Evolutionary conservation across 2,888 invertebrate species (phyloP), one percentile per base, ranked within the genome.

Genomic region (Drosophila trichaetosa): DNA sequence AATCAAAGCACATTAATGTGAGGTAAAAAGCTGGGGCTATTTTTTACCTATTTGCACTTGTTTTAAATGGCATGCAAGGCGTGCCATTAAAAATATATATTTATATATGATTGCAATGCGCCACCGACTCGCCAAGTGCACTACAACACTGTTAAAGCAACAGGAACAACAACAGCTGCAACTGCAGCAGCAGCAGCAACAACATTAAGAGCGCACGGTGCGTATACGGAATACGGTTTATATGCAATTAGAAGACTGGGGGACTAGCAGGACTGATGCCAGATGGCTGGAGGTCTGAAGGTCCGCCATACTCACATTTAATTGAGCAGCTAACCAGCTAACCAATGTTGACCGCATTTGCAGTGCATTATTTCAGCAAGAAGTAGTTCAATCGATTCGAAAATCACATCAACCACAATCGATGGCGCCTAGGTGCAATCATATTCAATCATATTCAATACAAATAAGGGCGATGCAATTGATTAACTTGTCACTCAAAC

Each of bases 61-160:
- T 29, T 54, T 79, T 60, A 67, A 69, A 73, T 79, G 69, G 64
- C 72, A 59, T 58, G 71, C 69, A 75, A 69, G 78, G 64, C 54
- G 49, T 16, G 59, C 69, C 71, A 80, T 83, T 80, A 82, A 73
- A 80, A 73, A 59, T 59, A 69, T 65, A 67, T 75, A 34, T 53
- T 53, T 75, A 69, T 82, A 54, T 74, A 63, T 69, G 66, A 59
- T 72, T 69, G 81, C 71, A 73, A 82, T 73, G 86, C 71, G 61
- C 88, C 83, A 89, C 46, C 82, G 82, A 76, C 70, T 71, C 53
- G 66, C 42, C 75, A 87, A 83, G 89, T 73, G 89, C 84, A 69
- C 87, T 83, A 69, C 54, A 74, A 70, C 80, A 67, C 70, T 78
- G 67, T 67, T 69, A 77, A 62, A 52, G 33, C 53, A 65, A 64